Base-by-base conservation (phyloP, 2,888 invertebrate genomes). In the Petrophora chlorosata region DNA sequence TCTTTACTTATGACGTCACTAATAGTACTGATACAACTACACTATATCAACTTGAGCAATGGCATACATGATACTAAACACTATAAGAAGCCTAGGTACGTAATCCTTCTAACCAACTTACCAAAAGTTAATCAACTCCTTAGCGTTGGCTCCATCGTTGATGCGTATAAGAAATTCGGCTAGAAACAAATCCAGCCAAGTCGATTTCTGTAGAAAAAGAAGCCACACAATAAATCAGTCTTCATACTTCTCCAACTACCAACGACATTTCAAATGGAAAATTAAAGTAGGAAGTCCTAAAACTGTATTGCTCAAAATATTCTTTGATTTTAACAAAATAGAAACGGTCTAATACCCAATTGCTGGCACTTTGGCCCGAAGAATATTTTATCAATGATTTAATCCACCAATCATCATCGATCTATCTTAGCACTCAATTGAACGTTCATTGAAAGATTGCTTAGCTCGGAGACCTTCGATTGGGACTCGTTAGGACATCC, bases 111-210 rank as follows among this genome's bases (percentile, higher is more conserved):
- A n/a, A 25, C 9, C 5, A 32, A 61, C 89, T 86, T 76, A 93
- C 93, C 93, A 92, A 74, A 92, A 92, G 38, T 92, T 90, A 36
- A 93, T 86, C 49, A 92, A 79, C 53, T 93, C 91, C 65, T 91
- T 91, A 5, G 91, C 82, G 61, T 91, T 85, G 39, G 85, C 90
- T 35, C 92, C 93, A 52, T 92, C 91, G 59, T 92, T 91, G 52
- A 93, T 73, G 44, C 92, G 91, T 25, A 91, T 85, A 32, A 94
- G 79, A 56, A 93, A 90, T 73, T 93, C 93, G 15, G 92, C 92
- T 54, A 94, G 79, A 73, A 94, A 93, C 59, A 93, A 75, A 70
- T 94, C 93, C 59, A 93, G 81, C 93, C 93, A 93, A 46, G 91
- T 91, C 38, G 92, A 92, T 91, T 93, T 93, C 93, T 94, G 85